phyloP scores from a whole-genome alignment of 2,113 vertebrate genomes.

The Formicarius rufipectus region DNA sequence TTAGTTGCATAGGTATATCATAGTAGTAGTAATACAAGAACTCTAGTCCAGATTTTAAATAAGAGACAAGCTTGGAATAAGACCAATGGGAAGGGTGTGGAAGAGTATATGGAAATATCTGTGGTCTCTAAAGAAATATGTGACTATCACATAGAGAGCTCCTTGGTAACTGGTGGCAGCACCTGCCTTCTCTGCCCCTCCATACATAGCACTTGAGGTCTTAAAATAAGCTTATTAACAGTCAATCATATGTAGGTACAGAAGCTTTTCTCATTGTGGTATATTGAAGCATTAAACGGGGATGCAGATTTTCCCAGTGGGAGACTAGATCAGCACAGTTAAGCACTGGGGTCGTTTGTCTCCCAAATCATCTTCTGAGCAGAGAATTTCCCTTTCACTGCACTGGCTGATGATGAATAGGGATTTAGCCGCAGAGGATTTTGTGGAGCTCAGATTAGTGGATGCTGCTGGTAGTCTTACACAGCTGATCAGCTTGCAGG shows the following conservation, averaged over 20 bases:
- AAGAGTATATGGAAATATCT: background rate
- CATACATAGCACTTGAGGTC: background rate
- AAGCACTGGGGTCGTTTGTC: background rate
- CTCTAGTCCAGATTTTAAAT: background rate
- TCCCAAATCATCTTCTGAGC: conserved; percentile 5
- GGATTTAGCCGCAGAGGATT: background rate
- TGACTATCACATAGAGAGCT: background rate
- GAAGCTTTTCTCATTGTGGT: background rate
- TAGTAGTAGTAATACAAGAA: background rate
- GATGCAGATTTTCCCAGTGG: conserved; percentile 5
- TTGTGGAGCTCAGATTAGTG: background rate
- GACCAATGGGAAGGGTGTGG: background rate
- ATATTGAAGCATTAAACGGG: background rate
- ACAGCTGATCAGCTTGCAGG: background rate
- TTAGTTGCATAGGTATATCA: background rate
- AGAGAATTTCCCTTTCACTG: conserved; percentile 6
- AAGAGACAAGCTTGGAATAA: background rate
- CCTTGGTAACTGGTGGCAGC: background rate
- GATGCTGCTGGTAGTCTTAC: background rate
- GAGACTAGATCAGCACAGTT: conserved; percentile 13
- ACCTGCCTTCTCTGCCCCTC: background rate
- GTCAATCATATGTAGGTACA: conserved; percentile 31
- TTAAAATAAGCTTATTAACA: conserved; percentile 40
- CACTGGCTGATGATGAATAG: background rate
- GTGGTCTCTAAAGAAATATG: background rate